phyloP scores from a whole-genome alignment of 92 coral and sea anemone species.

The Zoanthus sociatus region DNA sequence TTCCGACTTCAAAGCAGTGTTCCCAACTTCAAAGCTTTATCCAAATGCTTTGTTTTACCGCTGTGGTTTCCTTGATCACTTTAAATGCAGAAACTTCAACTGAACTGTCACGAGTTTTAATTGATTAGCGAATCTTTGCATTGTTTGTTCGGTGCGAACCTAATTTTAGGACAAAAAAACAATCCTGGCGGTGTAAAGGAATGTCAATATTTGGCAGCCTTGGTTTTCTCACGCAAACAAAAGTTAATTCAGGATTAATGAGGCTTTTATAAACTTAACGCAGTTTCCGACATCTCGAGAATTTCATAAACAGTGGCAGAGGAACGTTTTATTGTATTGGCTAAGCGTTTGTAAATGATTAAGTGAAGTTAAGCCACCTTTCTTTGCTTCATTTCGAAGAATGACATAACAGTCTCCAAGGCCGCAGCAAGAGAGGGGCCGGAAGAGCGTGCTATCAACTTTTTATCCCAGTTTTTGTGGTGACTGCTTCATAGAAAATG shows the following conservation, averaged over 20 bases:
- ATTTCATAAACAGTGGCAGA: slow-evolving; percentile 17
- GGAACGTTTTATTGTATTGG: background rate
- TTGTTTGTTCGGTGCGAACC: background rate
- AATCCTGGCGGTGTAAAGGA: background rate
- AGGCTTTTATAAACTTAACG: slow-evolving; percentile 32
- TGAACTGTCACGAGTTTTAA: slow-evolving; percentile 20
- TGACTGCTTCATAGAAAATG: too few relatives aligned
- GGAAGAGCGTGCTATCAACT: too few relatives aligned
- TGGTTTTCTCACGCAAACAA: slow-evolving; percentile 5
- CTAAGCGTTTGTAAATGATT: background rate
- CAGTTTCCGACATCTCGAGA: slow-evolving; percentile 37
- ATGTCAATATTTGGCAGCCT: slow-evolving; percentile 41
- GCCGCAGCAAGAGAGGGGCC: too few relatives aligned
- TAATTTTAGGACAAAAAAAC: slow-evolving; percentile 7
- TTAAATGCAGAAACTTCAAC: background rate
- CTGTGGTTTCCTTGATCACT: background rate
- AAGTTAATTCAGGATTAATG: slow-evolving; percentile 43
- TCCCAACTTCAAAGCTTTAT: background rate
- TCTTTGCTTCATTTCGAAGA: background rate
- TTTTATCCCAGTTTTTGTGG: too few relatives aligned
- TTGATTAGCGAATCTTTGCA: slow-evolving; percentile 2
- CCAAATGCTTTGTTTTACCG: background rate
- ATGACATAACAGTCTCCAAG: background rate
- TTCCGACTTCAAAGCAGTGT: background rate
- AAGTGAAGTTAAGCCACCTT: background rate